Base-by-base conservation (phyloP, 2,888 invertebrate species). In the Neoitamus cyanurus region DNA sequence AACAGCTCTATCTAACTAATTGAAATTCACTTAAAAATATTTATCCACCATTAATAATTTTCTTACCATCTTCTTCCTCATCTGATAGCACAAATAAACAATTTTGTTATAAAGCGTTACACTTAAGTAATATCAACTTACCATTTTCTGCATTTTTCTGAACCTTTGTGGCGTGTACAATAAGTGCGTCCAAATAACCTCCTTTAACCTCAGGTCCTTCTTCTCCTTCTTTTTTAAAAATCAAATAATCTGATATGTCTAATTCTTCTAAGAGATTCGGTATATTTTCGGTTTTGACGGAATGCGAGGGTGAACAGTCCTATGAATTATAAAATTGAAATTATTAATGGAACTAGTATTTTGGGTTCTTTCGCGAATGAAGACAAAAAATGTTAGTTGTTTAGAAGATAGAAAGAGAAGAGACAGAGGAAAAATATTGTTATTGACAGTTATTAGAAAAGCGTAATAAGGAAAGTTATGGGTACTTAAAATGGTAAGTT, bases 91-190 rank as follows among this genome's bases (percentile, higher is more conserved):
- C n/a, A 46, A 77, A 78, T 46, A 83, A 83, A 83, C 20, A 68
- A 15, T 58, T 58, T 58, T 11, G 9, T 58, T 20, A 58, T 58
- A 25, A 25, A 58, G 20, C 25, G n/a, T n/a, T n/a, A 15, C 4
- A 15, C n/a, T 42, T 42, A n/a, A 42, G 4, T 42, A 84, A 77
- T 36, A 78, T 48, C 42, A 77, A 11, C 88, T 88, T 88, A 91
- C 91, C 90, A 88, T 90, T 90, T 87, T 91, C 91, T 84, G 88
- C 87, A 85, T 88, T 89, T 93, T 97, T 98, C 90, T 97, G 97
- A 86, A 97, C 97, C 92, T 97, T 97, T 84, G 98, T 98, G 73
- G 99, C 99, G 89, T 98, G 97, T 68, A 99, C 98, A 86, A 99
- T 95, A 83, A 99, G 94, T 0, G 98, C 98, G 91, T 99, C 98